Evolutionary conservation across 2,113 vertebrate species (phyloP).

Genomic region (Parus major): DNA sequence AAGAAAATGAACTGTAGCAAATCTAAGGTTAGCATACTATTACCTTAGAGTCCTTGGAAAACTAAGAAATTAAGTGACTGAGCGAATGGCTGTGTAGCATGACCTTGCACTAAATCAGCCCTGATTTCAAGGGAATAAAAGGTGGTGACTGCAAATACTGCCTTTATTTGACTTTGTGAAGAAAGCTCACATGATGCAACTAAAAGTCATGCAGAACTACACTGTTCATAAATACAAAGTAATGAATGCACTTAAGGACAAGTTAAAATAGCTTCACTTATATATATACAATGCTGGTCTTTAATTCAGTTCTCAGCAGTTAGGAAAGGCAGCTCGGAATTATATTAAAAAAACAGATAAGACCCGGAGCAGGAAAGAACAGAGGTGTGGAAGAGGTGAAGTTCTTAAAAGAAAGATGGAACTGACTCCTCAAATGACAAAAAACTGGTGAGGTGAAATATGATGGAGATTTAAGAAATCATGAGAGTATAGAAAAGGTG

Average conservation of each 20-base stretch:
- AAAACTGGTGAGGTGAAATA: neutral
- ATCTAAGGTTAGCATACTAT: neutral
- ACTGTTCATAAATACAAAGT: constrained; percentile 30
- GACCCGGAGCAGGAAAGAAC: neutral
- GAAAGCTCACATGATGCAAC: neutral
- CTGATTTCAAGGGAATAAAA: neutral
- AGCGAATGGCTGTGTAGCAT: neutral
- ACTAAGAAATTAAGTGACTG: neutral
- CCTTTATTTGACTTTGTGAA: constrained; percentile 12
- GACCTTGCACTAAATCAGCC: constrained; percentile 1
- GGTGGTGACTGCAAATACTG: neutral
- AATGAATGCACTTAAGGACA: constrained; percentile 27
- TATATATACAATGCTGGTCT: neutral
- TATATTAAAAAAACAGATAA: neutral
- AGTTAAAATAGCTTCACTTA: constrained; percentile 9
- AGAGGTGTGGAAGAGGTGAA: neutral
- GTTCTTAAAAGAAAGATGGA: constrained; percentile 16
- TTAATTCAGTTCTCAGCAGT: neutral
- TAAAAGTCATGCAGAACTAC: neutral
- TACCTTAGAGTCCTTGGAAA: neutral
- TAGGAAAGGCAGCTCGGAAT: neutral
- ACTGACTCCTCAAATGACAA: neutral
- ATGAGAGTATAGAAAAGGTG: constrained; percentile 46
- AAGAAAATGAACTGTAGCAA: neutral
- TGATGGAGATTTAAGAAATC: constrained; percentile 34